Conservation (phyloP, 2,888 invertebrate species). For the Thymelicus lineola region DNA sequence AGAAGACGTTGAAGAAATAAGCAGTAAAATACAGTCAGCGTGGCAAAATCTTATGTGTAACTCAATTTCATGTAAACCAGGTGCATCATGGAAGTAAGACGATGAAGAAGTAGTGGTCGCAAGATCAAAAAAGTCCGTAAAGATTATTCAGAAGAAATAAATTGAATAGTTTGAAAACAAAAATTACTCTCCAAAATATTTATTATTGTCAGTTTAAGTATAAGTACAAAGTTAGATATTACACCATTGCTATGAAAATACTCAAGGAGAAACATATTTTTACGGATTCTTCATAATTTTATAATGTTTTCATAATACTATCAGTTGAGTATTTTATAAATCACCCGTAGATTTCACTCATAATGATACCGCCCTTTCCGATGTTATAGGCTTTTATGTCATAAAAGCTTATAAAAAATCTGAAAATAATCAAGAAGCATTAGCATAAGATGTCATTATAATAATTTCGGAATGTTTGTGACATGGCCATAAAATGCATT, state of each 20-base stretch:
- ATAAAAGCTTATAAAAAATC: constrained; percentile 67
- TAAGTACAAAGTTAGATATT: constrained; percentile 16
- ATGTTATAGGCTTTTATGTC: constrained; percentile 58
- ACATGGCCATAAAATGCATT: no score
- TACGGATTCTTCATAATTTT: not conserved
- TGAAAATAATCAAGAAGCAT: constrained; percentile 49
- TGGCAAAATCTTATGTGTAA: constrained; percentile 45
- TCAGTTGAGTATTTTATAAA: no score
- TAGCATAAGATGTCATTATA: not conserved
- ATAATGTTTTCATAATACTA: no score
- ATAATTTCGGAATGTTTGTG: not conserved
- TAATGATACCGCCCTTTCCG: constrained; percentile 50
- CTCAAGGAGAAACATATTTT: not conserved
- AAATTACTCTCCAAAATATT: not conserved
- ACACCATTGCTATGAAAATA: constrained; percentile 11
- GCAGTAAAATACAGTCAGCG: constrained; percentile 34
- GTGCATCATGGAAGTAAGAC: constrained; percentile 51
- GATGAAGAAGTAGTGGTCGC: constrained; percentile 55
- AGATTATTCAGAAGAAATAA: constrained; percentile 3
- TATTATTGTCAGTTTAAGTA: no score
- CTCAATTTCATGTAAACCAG: constrained; percentile 46
- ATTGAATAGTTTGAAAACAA: not conserved
- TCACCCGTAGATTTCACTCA: constrained; percentile 26
- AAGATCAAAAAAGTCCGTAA: constrained; percentile 37
- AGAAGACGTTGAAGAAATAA: constrained; percentile 36